A percentile compares a stretch with the other conserved stretches of the same genome.
These are phyloP conservation scores for Synergus laeviventris DNA, from an alignment of 2,888 invertebrate species.

Conservation along the genomic window DNA sequence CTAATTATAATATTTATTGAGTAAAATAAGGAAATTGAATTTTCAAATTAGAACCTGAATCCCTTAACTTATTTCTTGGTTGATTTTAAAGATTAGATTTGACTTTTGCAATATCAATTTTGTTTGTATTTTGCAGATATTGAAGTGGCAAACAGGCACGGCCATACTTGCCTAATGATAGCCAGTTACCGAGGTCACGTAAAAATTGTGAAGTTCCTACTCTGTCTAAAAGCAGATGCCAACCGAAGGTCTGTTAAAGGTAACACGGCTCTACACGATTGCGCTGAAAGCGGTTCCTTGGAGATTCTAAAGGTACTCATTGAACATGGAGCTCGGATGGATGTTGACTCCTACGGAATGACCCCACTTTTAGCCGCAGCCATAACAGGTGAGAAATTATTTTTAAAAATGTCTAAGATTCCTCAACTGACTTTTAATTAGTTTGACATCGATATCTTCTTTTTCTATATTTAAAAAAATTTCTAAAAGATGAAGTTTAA, in stretches of 20 bases:
- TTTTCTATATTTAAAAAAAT: no score
- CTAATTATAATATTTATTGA: no score
- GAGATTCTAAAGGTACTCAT: conserved; percentile 94
- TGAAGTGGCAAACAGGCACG: conserved; percentile 96
- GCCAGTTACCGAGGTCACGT: conserved; percentile 97
- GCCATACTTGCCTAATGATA: conserved; percentile 98
- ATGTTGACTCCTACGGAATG: conserved; percentile 96
- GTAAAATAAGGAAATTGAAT: no score
- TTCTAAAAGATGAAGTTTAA: background rate
- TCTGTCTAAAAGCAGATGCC: conserved; percentile 91
- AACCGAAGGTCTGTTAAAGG: conserved; percentile 95
- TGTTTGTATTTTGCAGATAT: conserved; percentile 81
- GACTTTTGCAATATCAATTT: background rate
- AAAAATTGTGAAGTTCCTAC: conserved; percentile 91
- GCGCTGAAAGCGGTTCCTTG: conserved; percentile 96
- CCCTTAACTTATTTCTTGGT: background rate
- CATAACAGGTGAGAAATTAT: conserved; percentile 79
- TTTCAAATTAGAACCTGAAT: no score
- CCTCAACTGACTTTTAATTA: no score
- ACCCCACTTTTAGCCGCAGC: conserved; percentile 96
- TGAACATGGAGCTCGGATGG: conserved; percentile 92
- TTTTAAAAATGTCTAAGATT: background rate
- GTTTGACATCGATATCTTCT: no score
- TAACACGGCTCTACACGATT: conserved; percentile 98
- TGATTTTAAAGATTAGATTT: background rate